phyloP scores from a whole-genome alignment of 2,113 vertebrate species.

The Tringa solitaria region DNA sequence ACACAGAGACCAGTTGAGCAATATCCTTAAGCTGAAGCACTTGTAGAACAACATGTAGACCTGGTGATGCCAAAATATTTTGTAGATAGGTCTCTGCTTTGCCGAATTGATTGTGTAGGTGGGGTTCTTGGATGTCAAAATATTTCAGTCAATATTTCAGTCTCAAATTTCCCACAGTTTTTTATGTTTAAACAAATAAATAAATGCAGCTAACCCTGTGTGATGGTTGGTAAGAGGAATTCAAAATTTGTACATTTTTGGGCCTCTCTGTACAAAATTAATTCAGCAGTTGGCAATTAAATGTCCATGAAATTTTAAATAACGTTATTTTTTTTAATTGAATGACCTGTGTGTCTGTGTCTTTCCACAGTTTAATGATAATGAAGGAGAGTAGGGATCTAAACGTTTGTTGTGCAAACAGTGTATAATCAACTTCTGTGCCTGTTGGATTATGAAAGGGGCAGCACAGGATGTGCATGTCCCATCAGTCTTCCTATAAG shows the following conservation, averaged over 20 bases:
- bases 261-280: neutral
- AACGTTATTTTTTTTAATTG: constrained; percentile 2
- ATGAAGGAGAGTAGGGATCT: neutral
- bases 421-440: neutral
- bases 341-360: neutral
- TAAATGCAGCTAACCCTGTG: neutral
- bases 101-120: neutral
- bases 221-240: neutral
- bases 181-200: neutral
- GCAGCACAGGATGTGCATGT: neutral
- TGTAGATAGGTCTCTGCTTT: neutral
- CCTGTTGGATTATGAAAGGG: neutral
- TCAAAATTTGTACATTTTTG: neutral
- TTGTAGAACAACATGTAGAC: neutral
- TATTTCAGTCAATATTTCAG: neutral
- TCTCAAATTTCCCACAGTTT: neutral
- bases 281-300: neutral
- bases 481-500: neutral
- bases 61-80: neutral
- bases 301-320: neutral
- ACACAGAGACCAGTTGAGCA: neutral
- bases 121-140: neutral
- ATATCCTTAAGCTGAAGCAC: neutral
- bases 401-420: neutral
- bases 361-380: neutral